These are phyloP conservation scores for Pelochelys cantorii DNA, from an alignment of 2,797 vertebrate species.

Conservation along the genomic window DNA sequence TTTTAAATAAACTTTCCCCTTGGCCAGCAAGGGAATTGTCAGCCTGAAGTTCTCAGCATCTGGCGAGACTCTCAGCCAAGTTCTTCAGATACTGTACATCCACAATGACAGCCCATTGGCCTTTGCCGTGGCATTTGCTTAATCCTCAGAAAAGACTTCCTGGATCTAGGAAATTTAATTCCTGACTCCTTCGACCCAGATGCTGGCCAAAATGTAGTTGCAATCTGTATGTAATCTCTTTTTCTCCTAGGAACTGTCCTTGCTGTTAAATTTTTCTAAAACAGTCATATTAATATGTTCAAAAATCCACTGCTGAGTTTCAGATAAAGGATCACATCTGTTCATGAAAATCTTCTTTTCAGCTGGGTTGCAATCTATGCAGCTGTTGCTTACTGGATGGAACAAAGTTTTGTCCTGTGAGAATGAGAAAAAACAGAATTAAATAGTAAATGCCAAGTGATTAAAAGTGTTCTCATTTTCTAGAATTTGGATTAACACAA, in stretches of 20 bases:
- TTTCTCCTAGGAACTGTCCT: constrained; percentile 83
- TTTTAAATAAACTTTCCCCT: constrained; percentile 82
- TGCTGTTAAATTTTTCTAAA: constrained; percentile 89
- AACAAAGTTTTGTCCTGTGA: constrained; percentile 90
- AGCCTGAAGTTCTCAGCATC: constrained; percentile 81
- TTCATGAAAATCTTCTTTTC: constrained; percentile 95
- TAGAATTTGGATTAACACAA: constrained; percentile 32
- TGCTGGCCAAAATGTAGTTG: constrained; percentile 73
- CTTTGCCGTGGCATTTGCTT: constrained; percentile 74
- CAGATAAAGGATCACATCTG: constrained; percentile 89
- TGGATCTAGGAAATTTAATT: constrained; percentile 82
- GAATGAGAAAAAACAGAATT: constrained; percentile 68
- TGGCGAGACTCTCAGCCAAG: constrained; percentile 79
- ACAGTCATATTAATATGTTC: constrained; percentile 89
- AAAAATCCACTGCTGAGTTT: constrained; percentile 93
- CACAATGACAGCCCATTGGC: constrained; percentile 74
- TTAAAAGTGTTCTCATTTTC: constrained; percentile 30
- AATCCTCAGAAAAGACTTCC: constrained; percentile 80
- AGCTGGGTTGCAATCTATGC: constrained; percentile 88
- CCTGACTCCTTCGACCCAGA: constrained; percentile 81
- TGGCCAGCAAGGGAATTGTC: constrained; percentile 88
- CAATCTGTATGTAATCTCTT: constrained; percentile 63
- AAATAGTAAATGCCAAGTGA: constrained; percentile 55
- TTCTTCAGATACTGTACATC: constrained; percentile 78
- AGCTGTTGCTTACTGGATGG: constrained; percentile 90